Conservation (phyloP, 2,113 vertebrate genomes). For the Scophthalmus maximus region DNA sequence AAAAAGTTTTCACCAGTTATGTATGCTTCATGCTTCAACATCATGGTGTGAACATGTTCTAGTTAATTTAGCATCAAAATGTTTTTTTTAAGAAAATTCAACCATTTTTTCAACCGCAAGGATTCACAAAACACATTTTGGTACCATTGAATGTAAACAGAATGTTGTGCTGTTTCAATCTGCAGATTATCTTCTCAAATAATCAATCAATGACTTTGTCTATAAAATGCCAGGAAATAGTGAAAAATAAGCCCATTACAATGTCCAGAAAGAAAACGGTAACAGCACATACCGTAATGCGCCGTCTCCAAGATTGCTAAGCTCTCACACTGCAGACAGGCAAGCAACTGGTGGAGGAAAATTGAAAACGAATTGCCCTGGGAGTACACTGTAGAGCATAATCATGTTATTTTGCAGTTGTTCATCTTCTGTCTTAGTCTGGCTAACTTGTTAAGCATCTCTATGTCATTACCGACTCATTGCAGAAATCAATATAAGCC, state of each 20-base stretch:
- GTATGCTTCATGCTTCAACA: no score
- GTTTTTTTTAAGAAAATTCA: no score
- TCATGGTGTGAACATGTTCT: no score
- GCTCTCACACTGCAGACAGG: background rate
- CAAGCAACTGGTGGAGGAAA: conserved; percentile 19
- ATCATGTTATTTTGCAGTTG: conserved; percentile 41
- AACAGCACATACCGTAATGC: background rate
- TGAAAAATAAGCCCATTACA: no score
- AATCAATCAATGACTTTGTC: no score
- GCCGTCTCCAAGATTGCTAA: background rate
- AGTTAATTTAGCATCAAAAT: no score
- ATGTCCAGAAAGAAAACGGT: background rate
- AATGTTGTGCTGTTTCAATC: no score
- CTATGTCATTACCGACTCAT: conserved; percentile 19
- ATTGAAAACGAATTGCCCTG: conserved; percentile 21
- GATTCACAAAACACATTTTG: no score
- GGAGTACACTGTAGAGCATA: conserved; percentile 7
- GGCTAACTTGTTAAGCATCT: conserved; percentile 14
- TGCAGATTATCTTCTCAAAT: background rate
- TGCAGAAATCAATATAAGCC: conserved; percentile 29
- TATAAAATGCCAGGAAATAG: background rate
- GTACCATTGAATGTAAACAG: no score
- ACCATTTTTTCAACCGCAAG: no score
- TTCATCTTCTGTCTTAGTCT: conserved; percentile 33
- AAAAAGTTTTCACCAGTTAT: no score